Conservation (phyloP, 1,140 invertebrate species). For the Panagrolaimus sp. region DNA sequence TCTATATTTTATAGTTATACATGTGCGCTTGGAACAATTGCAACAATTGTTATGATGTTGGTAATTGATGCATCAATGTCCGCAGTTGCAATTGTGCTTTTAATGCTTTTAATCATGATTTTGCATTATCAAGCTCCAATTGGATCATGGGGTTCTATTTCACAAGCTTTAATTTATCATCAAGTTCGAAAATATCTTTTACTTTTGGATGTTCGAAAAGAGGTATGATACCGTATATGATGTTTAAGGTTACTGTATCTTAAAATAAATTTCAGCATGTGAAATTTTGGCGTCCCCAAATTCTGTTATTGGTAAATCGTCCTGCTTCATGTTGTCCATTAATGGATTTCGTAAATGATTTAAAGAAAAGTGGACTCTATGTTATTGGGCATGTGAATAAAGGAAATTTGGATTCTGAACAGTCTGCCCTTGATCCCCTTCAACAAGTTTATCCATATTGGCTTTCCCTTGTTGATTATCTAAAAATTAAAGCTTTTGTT, state of each 20-base stretch:
- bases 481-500: constrained; percentile 78
- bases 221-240: constrained; percentile 83
- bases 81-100: constrained; percentile 75
- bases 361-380: constrained; percentile 84
- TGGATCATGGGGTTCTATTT: constrained; percentile 87
- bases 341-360: constrained; percentile 93
- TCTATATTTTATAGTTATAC: constrained; percentile 55
- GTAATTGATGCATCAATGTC: constrained; percentile 85
- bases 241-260: not conserved
- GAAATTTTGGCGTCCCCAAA: constrained; percentile 97
- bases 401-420: constrained; percentile 36
- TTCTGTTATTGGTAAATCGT: constrained; percentile 82
- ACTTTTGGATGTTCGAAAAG: constrained; percentile 85
- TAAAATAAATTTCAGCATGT: not conserved
- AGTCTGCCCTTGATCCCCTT: constrained; percentile 47
- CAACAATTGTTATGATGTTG: constrained; percentile 89
- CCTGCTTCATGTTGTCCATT: constrained; percentile 81
- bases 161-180: constrained; percentile 96
- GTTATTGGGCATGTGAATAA: constrained; percentile 58
- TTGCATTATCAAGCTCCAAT: constrained; percentile 70
- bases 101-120: constrained; percentile 57
- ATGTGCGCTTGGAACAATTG: constrained; percentile 76
- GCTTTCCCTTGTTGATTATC: constrained; percentile 56
- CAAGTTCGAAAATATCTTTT: constrained; percentile 95
- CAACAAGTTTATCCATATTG: constrained; percentile 59